phyloP scores from a whole-genome alignment of 1,140 invertebrate genomes.

The Temnothorax longispinosus region DNA sequence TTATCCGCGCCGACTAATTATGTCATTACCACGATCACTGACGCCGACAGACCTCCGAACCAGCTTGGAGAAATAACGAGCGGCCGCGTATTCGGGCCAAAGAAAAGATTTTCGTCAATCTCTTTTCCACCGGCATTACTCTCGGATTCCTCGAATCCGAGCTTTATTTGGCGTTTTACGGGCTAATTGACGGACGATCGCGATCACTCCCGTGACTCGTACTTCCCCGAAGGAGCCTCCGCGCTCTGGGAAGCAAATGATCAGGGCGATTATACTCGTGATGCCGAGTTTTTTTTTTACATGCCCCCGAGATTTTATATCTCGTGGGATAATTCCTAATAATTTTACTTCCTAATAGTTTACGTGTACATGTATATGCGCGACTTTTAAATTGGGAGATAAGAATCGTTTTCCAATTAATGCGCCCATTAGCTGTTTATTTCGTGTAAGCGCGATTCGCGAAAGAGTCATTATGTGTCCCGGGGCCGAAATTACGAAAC shows the following conservation, averaged over 20 bases:
- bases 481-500: slow-evolving; percentile 22
- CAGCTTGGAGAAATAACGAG: slow-evolving; percentile 49
- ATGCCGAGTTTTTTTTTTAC: background rate
- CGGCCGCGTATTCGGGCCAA: slow-evolving; percentile 6
- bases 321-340: background rate
- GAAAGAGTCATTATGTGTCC: slow-evolving; percentile 9
- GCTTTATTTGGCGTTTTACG: slow-evolving; percentile 38
- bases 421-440: slow-evolving; percentile 1
- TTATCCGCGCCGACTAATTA: slow-evolving; percentile 75
- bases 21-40: slow-evolving; percentile 80
- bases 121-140: slow-evolving; percentile 39
- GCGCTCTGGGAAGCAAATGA: background rate
- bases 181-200: slow-evolving; percentile 43
- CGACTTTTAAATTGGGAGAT: background rate
- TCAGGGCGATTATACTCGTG: background rate
- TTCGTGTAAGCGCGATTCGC: background rate
- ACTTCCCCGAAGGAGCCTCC: background rate
- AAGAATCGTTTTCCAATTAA: slow-evolving; percentile 28
- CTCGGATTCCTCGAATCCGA: slow-evolving; percentile 36
- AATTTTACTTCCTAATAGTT: background rate
- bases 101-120: slow-evolving; percentile 53
- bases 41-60: slow-evolving; percentile 35
- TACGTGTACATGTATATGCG: background rate
- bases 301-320: background rate
- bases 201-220: background rate